Conservation (phyloP, 2,888 invertebrate species). For the Anarsia innoxiella region DNA sequence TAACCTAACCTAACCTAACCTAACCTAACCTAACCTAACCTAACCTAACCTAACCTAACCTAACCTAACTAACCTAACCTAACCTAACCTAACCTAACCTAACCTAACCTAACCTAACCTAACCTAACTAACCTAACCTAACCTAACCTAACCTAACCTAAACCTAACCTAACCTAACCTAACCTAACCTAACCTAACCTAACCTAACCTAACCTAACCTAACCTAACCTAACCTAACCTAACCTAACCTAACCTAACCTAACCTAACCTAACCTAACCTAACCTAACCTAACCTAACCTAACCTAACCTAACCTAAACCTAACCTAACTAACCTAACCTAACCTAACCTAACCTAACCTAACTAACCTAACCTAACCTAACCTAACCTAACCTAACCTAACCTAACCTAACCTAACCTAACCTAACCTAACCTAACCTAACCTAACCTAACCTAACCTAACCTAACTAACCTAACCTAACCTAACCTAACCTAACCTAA, state of each 20-base stretch:
- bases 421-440: slow-evolving; percentile 19
- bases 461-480: slow-evolving; percentile 12
- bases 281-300: slow-evolving; percentile 15
- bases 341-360: slow-evolving; percentile 14
- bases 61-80: slow-evolving; percentile 19
- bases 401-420: slow-evolving; percentile 16
- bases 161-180: slow-evolving; percentile 20
- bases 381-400: slow-evolving; percentile 15
- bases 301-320: slow-evolving; percentile 13
- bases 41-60: slow-evolving; percentile 18
- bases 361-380: slow-evolving; percentile 15
- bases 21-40: slow-evolving; percentile 19
- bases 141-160: slow-evolving; percentile 18
- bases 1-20: slow-evolving; percentile 21
- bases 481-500: slow-evolving; percentile 15
- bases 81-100: slow-evolving; percentile 20
- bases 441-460: slow-evolving; percentile 15
- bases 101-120: slow-evolving; percentile 21
- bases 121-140: slow-evolving; percentile 20
- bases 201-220: slow-evolving; percentile 20
- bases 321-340: slow-evolving; percentile 14
- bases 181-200: slow-evolving; percentile 21
- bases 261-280: slow-evolving; percentile 21
- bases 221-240: slow-evolving; percentile 20
- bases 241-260: slow-evolving; percentile 19